phyloP scores from a whole-genome alignment of 2,113 vertebrate genomes.

The Paraplagusia blochii region DNA sequence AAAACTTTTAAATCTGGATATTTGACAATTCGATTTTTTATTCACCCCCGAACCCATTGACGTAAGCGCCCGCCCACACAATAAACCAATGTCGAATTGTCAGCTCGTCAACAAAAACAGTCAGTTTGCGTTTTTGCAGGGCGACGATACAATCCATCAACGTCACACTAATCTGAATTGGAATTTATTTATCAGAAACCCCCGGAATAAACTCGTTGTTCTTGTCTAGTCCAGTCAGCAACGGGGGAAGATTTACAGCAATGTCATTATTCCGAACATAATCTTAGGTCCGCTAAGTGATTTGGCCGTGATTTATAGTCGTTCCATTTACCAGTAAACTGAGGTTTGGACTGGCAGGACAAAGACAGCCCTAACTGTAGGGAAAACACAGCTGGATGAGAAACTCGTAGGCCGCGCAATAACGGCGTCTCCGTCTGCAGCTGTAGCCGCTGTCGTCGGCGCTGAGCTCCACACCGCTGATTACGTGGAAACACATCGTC shows the following conservation, averaged over 20 bases:
- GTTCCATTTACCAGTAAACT: constrained; percentile 66
- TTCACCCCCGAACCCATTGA: constrained; percentile 29
- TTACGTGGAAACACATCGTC: constrained; percentile 41
- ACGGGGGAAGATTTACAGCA: constrained; percentile 68
- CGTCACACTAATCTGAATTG: constrained; percentile 65
- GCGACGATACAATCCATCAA: constrained; percentile 72
- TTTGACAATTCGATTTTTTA: constrained; percentile 36
- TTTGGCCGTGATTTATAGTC: constrained; percentile 70
- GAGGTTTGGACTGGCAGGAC: constrained; percentile 37
- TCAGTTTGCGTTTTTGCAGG: constrained; percentile 60
- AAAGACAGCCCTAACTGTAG: constrained; percentile 49
- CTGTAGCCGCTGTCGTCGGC: constrained; percentile 31
- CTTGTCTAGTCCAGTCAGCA: constrained; percentile 61
- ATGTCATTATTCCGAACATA: constrained; percentile 72
- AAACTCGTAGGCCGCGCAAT: constrained; percentile 16
- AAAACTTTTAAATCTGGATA: constrained; percentile 40
- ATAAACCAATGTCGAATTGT: constrained; percentile 55
- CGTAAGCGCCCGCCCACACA: constrained; percentile 48
- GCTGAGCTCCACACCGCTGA: constrained; percentile 16
- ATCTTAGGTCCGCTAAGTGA: constrained; percentile 67
- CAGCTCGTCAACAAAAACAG: constrained; percentile 50
- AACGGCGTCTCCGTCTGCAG: constrained; percentile 36
- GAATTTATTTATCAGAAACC: constrained; percentile 61
- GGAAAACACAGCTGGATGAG: constrained; percentile 33
- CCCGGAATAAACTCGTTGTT: constrained; percentile 53